Conservation (phyloP, 2,797 vertebrate species). For the Lates japonicus region DNA sequence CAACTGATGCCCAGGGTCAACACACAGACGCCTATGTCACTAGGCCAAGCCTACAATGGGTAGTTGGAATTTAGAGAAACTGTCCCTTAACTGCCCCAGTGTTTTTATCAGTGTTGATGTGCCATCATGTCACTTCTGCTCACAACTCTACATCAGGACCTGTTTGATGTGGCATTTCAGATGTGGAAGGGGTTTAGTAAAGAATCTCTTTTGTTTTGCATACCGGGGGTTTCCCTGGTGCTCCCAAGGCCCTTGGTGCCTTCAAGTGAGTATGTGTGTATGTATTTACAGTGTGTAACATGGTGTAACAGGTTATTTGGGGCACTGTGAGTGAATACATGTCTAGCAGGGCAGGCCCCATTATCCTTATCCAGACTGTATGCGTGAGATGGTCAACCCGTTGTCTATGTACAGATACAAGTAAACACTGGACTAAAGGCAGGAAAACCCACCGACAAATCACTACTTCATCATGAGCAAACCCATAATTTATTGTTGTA, state of each 20-base stretch:
- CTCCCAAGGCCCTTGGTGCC: constrained; percentile 22
- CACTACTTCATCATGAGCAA: background rate
- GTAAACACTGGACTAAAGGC: background rate
- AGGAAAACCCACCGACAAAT: background rate
- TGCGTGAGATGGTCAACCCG: constrained; percentile 11
- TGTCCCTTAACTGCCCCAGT: background rate
- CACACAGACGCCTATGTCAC: background rate
- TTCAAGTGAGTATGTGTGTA: constrained; percentile 17
- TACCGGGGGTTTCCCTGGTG: constrained; percentile 32
- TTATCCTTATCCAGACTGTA: constrained; percentile 1
- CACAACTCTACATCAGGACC: constrained; percentile 25
- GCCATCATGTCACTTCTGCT: constrained; percentile 21
- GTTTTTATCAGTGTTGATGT: constrained; percentile 24
- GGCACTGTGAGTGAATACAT: background rate
- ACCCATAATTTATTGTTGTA: background rate
- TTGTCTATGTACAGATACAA: constrained; percentile 20
- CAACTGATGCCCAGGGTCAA: constrained; percentile 1
- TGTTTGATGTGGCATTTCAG: constrained; percentile 24
- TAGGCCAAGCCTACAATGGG: constrained; percentile 20
- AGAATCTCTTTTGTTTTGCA: constrained; percentile 54
- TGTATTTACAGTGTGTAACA: constrained; percentile 32
- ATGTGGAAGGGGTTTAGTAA: background rate
- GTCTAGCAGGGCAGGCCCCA: constrained; percentile 15
- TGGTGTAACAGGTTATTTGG: constrained; percentile 42
- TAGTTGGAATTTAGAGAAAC: constrained; percentile 29